Evolutionary conservation across 2,113 vertebrate genomes (phyloP).

Genomic region (Sapajus apella): DNA sequence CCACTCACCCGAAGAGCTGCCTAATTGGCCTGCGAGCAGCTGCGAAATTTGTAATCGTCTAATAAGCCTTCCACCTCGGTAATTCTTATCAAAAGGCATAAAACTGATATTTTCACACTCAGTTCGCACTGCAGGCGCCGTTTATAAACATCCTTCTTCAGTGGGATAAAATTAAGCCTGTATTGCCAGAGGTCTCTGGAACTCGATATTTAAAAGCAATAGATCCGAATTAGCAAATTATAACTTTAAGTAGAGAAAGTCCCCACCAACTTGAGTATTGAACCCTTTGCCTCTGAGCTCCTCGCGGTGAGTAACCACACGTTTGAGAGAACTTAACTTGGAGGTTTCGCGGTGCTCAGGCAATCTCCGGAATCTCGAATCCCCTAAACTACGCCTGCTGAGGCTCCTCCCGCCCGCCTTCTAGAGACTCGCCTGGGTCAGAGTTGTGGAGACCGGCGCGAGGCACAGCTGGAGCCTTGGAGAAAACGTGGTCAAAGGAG

Average conservation of each 20-base stretch:
- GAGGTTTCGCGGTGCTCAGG: not conserved
- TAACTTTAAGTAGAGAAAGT: slow-evolving; percentile 65
- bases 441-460: not conserved
- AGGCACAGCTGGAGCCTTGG: not conserved
- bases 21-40: slow-evolving; percentile 68
- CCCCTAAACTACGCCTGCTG: not conserved
- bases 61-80: slow-evolving; percentile 71
- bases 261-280: slow-evolving; percentile 43
- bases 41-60: slow-evolving; percentile 72
- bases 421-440: not conserved
- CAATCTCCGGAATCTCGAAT: not conserved
- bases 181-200: slow-evolving; percentile 69
- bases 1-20: slow-evolving; percentile 54
- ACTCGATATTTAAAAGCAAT: slow-evolving; percentile 78
- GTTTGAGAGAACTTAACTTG: slow-evolving; percentile 55
- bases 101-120: slow-evolving; percentile 74
- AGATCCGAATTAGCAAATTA: slow-evolving; percentile 80
- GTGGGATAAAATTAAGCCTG: slow-evolving; percentile 72
- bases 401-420: not conserved
- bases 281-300: slow-evolving; percentile 32
- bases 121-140: slow-evolving; percentile 61
- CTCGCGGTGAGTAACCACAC: slow-evolving; percentile 60
- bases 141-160: slow-evolving; percentile 74
- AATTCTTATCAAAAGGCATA: slow-evolving; percentile 69
- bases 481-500: not conserved